Evolutionary conservation across 2,797 vertebrate genomes (phyloP), one percentile per base, ranked within the genome.

Genomic region (Platalea minor): DNA sequence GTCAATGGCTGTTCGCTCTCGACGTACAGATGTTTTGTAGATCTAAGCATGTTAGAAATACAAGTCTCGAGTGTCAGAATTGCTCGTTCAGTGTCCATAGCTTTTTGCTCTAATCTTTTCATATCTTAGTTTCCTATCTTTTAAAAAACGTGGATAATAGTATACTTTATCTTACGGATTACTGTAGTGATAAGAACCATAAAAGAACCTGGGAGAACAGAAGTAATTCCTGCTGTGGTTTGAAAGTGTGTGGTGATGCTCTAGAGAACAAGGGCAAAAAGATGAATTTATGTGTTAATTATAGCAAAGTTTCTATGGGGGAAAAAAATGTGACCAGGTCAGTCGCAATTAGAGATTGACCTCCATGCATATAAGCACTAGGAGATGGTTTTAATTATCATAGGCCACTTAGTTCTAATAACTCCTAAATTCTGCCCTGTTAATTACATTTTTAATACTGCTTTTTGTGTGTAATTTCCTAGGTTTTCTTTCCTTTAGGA

Each of bases 41-140:
- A 57, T 83, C 41, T 80, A 68, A 89, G 45, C 10, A 0, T 70
- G 72, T 72, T 73, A 67, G 69, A 88, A 88, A 46, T 54, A 41
- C 10, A 75, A 64, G 45, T 48, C n/a, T 75, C n/a, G 48, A 80
- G 50, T 48, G 17, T 88, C n/a, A 35, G 37, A 80, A 65, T 61
- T 77, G 35, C 20, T 64, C 1, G 0, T 20, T 85, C 19, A 1
- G 39, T 65, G 39, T 69, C 73, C 0, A 0, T 11, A 67, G 12
- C 37, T 92, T 77, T 94, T 88, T 85, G 14, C 61, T 80, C 43
- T 56, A 31, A 28, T 77, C 8, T 51, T 73, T 73, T 73, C 1
- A 0, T 83, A 4, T 45, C n/a, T 74, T 63, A 23, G 18, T 83
- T 89, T 92, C 51, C 29, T 11, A 4, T 53, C 56, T 53, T 77